Conservation (phyloP, 1,140 invertebrate species). For the Belonocnema kinseyi region DNA sequence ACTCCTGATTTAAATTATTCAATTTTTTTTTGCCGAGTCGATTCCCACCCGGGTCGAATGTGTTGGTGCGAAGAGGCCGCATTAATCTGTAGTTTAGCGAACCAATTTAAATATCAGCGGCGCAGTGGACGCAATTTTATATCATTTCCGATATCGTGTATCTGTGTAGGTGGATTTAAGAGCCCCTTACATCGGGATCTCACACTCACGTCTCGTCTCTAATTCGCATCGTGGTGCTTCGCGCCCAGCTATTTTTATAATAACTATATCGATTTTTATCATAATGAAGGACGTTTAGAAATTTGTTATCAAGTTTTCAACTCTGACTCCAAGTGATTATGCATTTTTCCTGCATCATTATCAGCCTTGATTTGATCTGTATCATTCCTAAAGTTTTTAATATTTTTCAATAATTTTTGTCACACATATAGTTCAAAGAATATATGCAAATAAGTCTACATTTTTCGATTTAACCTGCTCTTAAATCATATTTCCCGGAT, state of each 20-base stretch:
- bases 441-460: too few species aligned
- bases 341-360: neutral
- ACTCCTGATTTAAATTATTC: slow-evolving; percentile 30
- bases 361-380: neutral
- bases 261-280: slow-evolving; percentile 4
- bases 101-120: slow-evolving; percentile 76
- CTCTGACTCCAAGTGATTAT: neutral
- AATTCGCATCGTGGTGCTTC: slow-evolving; percentile 12
- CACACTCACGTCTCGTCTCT: slow-evolving; percentile 45
- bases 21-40: slow-evolving; percentile 21
- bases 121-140: slow-evolving; percentile 75
- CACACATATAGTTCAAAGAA: too few species aligned
- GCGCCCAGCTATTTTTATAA: slow-evolving; percentile 1
- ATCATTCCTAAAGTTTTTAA: too few species aligned
- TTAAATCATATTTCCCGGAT: too few species aligned
- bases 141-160: slow-evolving; percentile 74
- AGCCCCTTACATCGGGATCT: slow-evolving; percentile 54
- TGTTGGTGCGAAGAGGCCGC: slow-evolving; percentile 63
- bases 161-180: slow-evolving; percentile 71
- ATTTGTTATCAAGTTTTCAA: slow-evolving; percentile 10
- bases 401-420: too few species aligned
- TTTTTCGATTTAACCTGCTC: too few species aligned
- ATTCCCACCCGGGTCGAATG: slow-evolving; percentile 48
- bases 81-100: slow-evolving; percentile 76
- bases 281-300: slow-evolving; percentile 11